Evolutionary conservation across 2,113 vertebrate species (phyloP), one percentile per base, ranked within the genome.

Genomic region (Saimiri boliviensis): DNA sequence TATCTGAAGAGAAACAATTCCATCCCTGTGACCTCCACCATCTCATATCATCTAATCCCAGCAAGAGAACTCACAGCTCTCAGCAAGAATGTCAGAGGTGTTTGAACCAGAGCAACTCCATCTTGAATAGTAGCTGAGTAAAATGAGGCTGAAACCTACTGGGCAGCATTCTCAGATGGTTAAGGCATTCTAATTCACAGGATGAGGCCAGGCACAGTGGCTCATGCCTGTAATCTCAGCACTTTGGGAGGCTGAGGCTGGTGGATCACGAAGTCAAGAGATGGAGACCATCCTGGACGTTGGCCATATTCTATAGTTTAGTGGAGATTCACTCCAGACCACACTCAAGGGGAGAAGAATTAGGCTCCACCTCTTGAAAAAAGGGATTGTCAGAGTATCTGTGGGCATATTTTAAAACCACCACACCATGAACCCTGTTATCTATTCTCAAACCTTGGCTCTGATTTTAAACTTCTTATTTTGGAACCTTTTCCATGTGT

Each of bases 371-470:
- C n/a, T 74, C 91, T 79, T 84, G 84, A 3, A 82, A 86, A 96
- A 70, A 37, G 25, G 5, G 5, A 32, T 30, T 49, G 3, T 92
- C 79, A 56, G 45, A 82, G 35, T 45, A 10, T 92, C 68, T 93
- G 58, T 73, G 40, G 45, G 45, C 6, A 42, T 32, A 40, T n/a
- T 95, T 86, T 86, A 89, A 95, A 94, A 90, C 16, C 7, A 11
- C 23, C 27, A n/a, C 9, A 35, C 9, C 0, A 0, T 37, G 76
- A 49, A 11, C 82, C 37, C 66, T 83, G 17, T 76, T 94, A 89
- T 25, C 70, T 83, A 83, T 95, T 86, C 30, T 66, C 30, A 63
- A 95, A 45, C 37, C 17, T 80, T 77, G 32, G 2, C 13, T 94
- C 63, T 81, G 40, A 37, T 49, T 81, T 94, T 93, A 76, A 80